Conservation (phyloP, 2,113 vertebrate genomes). For the Erpornis zantholeuca region DNA sequence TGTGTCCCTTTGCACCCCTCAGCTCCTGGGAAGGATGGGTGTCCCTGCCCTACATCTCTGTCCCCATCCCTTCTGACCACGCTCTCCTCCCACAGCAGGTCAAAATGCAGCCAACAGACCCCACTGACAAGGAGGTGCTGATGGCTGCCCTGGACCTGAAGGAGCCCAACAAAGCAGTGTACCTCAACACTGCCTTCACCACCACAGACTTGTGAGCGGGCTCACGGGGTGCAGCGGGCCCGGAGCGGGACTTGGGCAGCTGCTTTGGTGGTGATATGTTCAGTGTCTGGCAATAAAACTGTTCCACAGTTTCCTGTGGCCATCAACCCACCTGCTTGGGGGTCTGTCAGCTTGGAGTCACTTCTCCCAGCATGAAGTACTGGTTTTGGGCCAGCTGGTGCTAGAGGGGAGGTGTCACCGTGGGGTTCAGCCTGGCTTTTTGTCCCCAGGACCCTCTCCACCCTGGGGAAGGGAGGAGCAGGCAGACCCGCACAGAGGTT, state of each 20-base stretch:
- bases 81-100: neutral
- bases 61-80: neutral
- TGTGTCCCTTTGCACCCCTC: neutral
- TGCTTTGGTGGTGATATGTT: neutral
- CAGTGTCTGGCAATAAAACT: conserved; percentile 28
- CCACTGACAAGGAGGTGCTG: conserved; percentile 61
- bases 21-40: neutral
- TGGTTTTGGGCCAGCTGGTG: neutral
- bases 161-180: neutral
- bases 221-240: accelerated
- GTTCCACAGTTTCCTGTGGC: neutral
- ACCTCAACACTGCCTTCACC: conserved; percentile 70
- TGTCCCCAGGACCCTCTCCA: neutral
- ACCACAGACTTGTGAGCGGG: conserved; percentile 82
- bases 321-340: neutral
- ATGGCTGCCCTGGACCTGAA: conserved; percentile 66
- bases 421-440: neutral
- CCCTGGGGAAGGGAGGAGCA: neutral
- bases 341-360: neutral
- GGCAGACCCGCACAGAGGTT: neutral
- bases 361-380: neutral
- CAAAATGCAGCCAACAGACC: neutral
- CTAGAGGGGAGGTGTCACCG: neutral
- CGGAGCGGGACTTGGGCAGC: neutral
- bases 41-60: neutral